Conservation (phyloP, 2,888 invertebrate genomes). For the Trissolcus japonicus region DNA sequence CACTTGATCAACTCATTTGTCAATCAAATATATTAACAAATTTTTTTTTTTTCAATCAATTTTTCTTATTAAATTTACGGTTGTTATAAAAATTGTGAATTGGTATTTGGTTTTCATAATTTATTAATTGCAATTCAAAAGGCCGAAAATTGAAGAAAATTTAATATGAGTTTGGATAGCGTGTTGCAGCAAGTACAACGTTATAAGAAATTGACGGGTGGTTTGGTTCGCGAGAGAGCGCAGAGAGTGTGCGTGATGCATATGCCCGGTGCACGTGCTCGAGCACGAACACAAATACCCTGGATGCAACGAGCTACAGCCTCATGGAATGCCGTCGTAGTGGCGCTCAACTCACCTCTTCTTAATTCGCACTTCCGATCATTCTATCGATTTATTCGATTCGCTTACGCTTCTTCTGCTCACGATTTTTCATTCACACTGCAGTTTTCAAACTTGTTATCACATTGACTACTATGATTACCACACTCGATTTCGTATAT, state of each 20-base stretch:
- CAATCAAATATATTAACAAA: no score
- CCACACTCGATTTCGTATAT: no score
- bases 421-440: no score
- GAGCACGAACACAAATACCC: conserved; percentile 61
- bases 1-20: no score
- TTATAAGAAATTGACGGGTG: conserved; percentile 62
- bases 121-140: no score
- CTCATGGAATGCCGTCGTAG: conserved; percentile 75
- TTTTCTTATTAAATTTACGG: no score
- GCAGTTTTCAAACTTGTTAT: no score
- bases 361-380: conserved; percentile 70
- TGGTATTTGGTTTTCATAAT: no score
- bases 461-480: no score
- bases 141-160: conserved; percentile 20
- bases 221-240: conserved; percentile 58
- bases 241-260: conserved; percentile 55
- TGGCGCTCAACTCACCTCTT: conserved; percentile 75
- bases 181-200: conserved; percentile 56
- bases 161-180: conserved; percentile 56
- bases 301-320: conserved; percentile 70
- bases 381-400: conserved; percentile 49
- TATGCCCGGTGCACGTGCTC: conserved; percentile 64
- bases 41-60: no score
- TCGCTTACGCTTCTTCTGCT: conserved; percentile 2
- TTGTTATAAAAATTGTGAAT: no score